Conservation (phyloP, 30 jellyfish, hydroid and myxozoan species). For the Turritopsis dohrnii region DNA sequence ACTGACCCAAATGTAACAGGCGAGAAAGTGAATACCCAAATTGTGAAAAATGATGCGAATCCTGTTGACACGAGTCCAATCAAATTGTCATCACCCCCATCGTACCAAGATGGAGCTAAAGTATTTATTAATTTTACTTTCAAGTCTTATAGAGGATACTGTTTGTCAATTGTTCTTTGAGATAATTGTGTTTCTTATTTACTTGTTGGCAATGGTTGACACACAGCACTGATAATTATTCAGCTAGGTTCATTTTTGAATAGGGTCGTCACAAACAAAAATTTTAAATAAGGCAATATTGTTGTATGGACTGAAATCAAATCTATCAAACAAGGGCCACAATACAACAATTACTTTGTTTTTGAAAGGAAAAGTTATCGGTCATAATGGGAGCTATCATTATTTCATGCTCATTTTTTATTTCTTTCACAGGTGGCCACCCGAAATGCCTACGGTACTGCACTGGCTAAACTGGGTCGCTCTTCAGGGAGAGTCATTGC, state of each 20-base stretch:
- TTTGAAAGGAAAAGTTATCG: not conserved
- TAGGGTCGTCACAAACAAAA: too few species aligned
- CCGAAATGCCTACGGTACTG: conserved; percentile 87
- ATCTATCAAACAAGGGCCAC: too few species aligned
- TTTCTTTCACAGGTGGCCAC: conserved; percentile 64
- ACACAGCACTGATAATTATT: too few species aligned
- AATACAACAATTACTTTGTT: too few species aligned
- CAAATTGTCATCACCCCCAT: conserved; percentile 75
- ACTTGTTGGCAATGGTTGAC: too few species aligned
- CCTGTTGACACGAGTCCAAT: conserved; percentile 54
- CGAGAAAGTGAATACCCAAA: conserved; percentile 56
- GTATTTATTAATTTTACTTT: not conserved
- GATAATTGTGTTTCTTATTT: too few species aligned
- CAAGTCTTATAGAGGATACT: too few species aligned
- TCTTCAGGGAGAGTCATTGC: conserved; percentile 74
- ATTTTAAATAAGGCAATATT: too few species aligned
- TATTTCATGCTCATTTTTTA: not conserved
- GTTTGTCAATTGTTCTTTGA: too few species aligned
- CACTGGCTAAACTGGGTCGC: conserved; percentile 90
- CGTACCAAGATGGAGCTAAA: conserved; percentile 63
- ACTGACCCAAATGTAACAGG: conserved; percentile 33
- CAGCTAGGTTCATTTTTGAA: too few species aligned
- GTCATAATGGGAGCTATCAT: not conserved
- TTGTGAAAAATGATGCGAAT: conserved; percentile 70
- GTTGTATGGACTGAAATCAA: too few species aligned